Evolutionary conservation across 2,888 invertebrate species (phyloP).

Genomic region (Oeneis ivallda): DNA sequence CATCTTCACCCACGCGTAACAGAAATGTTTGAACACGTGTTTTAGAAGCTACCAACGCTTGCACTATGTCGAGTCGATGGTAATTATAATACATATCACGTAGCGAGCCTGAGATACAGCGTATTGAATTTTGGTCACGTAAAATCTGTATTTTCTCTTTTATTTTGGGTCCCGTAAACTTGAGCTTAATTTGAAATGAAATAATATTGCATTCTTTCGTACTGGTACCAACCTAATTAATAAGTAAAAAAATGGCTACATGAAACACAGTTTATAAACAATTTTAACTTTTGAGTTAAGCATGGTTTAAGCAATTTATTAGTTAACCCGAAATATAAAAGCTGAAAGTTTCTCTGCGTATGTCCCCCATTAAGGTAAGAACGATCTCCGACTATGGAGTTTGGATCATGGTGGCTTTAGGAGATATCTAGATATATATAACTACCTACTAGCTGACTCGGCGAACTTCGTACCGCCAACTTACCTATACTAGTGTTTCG

Average conservation of each 20-base stretch:
- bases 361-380: too few relatives aligned
- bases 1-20: too few relatives aligned
- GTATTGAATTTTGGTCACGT: constrained; percentile 75
- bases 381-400: too few relatives aligned
- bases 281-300: background rate
- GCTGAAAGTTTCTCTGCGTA: too few relatives aligned
- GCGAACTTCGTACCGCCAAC: too few relatives aligned
- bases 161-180: constrained; percentile 30
- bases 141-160: constrained; percentile 65
- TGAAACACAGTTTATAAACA: background rate
- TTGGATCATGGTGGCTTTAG: too few relatives aligned
- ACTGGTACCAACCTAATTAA: background rate
- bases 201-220: constrained; percentile 20
- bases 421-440: too few relatives aligned
- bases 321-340: too few relatives aligned
- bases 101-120: constrained; percentile 48
- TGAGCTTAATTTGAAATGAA: constrained; percentile 32
- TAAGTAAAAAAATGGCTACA: background rate
- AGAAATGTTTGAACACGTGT: too few relatives aligned
- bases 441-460: too few relatives aligned
- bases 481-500: too few relatives aligned
- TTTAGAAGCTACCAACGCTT: background rate
- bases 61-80: constrained; percentile 8
- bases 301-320: too few relatives aligned
- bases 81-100: constrained; percentile 55